Conservation (phyloP, 2,888 invertebrate species). For the Diogma glabrata region DNA sequence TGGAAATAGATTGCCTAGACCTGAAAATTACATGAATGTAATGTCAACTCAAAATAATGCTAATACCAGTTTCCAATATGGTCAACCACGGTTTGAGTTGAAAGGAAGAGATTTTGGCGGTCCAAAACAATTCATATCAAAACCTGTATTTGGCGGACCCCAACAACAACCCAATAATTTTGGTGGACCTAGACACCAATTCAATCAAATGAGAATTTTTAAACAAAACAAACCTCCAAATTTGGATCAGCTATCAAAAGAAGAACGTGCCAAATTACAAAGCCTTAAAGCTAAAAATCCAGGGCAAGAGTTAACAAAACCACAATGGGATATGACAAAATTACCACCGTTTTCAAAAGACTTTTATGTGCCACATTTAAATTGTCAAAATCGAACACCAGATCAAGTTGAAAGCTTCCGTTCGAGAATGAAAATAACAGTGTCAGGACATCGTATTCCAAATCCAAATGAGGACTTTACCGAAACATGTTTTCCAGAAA, state of each 20-base stretch:
- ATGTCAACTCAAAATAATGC: too few species aligned
- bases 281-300: conserved; percentile 59
- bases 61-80: too few species aligned
- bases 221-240: too few species aligned
- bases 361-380: conserved; percentile 75
- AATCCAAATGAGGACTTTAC: conserved; percentile 82
- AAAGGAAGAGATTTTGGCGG: conserved; percentile 9
- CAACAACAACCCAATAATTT: not conserved
- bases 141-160: too few species aligned
- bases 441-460: conserved; percentile 76
- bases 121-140: too few species aligned
- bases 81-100: too few species aligned
- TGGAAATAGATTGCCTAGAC: too few species aligned
- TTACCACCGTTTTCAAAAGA: conserved; percentile 82
- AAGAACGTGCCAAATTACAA: conserved; percentile 43
- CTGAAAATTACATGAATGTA: too few species aligned
- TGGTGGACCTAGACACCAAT: too few species aligned
- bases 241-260: conserved; percentile 27
- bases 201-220: too few species aligned
- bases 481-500: conserved; percentile 82
- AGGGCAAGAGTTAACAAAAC: conserved; percentile 60
- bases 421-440: conserved; percentile 72
- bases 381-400: conserved; percentile 52
- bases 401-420: conserved; percentile 69
- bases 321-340: conserved; percentile 82